These are phyloP conservation scores for Drosophila malerkotliana DNA, from an alignment of 1,140 invertebrate species.

Conservation along the genomic window DNA sequence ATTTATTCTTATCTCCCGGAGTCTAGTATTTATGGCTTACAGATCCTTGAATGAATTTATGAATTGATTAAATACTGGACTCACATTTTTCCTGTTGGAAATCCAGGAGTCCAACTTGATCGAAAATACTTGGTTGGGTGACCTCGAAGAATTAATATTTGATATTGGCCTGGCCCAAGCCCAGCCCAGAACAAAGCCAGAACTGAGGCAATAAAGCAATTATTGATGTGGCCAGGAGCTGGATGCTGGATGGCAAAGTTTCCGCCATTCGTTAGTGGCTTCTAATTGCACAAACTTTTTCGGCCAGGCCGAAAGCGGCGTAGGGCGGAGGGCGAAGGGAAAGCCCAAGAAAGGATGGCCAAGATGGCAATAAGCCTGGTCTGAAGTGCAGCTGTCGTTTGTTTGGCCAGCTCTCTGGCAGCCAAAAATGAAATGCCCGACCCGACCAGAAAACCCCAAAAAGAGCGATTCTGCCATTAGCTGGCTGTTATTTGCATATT, in stretches of 20 bases:
- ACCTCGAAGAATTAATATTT: slow-evolving; percentile 27
- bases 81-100: background rate
- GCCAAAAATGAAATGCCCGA: slow-evolving; percentile 34
- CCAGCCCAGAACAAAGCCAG: background rate
- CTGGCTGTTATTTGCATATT: slow-evolving; percentile 69
- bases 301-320: background rate
- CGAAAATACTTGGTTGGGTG: slow-evolving; percentile 6
- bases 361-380: slow-evolving; percentile 47
- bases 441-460: background rate
- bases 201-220: slow-evolving; percentile 54
- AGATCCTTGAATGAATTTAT: too few species aligned
- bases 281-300: slow-evolving; percentile 59
- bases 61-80: too few species aligned
- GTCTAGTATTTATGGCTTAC: too few species aligned
- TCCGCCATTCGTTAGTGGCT: slow-evolving; percentile 25
- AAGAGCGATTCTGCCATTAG: slow-evolving; percentile 34
- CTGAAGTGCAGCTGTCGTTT: slow-evolving; percentile 44
- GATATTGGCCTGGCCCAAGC: slow-evolving; percentile 5
- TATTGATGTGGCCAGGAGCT: slow-evolving; percentile 37
- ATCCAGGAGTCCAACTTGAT: background rate
- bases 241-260: slow-evolving; percentile 22
- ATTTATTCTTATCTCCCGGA: too few species aligned
- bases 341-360: background rate
- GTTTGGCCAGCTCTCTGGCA: slow-evolving; percentile 54
- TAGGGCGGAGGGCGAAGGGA: background rate